Evolutionary conservation across 2,797 vertebrate genomes (phyloP).

Genomic region (Chiloscyllium punctatum): DNA sequence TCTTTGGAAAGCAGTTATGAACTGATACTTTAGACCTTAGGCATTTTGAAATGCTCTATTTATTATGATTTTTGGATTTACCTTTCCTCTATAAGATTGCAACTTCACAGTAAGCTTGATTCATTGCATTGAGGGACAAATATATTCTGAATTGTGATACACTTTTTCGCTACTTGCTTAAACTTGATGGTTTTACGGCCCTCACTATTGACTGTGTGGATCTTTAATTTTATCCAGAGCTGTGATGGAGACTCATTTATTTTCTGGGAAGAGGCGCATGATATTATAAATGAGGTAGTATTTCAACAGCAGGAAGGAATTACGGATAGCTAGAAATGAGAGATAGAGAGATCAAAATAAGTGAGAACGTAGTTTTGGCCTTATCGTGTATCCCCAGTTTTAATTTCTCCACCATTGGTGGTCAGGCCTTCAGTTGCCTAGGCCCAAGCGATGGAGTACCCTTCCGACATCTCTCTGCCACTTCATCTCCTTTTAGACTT

Average conservation of each 20-base stretch:
- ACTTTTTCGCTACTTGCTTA: neutral
- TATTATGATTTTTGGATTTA: neutral
- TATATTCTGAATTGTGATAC: neutral
- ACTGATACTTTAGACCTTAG: neutral
- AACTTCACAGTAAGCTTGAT: neutral
- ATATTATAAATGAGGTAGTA: neutral
- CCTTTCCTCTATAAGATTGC: neutral
- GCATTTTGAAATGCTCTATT: constrained; percentile 1
- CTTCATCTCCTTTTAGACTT: neutral
- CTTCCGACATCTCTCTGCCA: neutral
- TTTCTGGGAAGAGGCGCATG: neutral
- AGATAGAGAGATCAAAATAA: neutral
- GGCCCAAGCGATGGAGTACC: neutral
- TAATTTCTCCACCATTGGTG: neutral
- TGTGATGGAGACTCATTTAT: neutral
- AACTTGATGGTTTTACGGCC: neutral
- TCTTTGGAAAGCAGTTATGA: neutral
- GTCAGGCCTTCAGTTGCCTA: neutral
- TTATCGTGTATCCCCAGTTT: no score
- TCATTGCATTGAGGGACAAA: constrained; percentile 11
- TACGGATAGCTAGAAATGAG: neutral
- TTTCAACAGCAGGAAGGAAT: neutral
- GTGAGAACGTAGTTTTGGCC: neutral
- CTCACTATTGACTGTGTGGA: neutral
- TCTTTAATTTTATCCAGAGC: neutral